Evolutionary conservation across 2,797 vertebrate species (phyloP).

Genomic region (Myotis planiceps): DNA sequence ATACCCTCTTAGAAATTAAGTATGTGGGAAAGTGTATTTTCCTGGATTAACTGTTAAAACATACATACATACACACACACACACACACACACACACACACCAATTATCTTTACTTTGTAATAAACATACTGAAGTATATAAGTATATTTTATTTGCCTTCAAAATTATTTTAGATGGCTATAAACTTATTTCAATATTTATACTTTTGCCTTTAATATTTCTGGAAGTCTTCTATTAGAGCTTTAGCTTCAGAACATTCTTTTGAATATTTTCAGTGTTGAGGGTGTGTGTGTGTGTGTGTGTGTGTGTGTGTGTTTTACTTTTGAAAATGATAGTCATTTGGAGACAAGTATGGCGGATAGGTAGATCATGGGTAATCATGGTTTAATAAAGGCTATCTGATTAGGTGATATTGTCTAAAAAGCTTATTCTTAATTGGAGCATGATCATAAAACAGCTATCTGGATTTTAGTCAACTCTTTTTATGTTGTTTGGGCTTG

Average conservation of each 20-base stretch:
- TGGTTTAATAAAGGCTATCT: conserved; percentile 3
- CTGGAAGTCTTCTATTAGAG: background rate
- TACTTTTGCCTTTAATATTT: conserved; percentile 8
- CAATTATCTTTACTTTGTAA: background rate
- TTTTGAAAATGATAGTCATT: conserved; percentile 53
- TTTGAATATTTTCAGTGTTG: background rate
- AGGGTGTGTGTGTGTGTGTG: conserved; percentile 42
- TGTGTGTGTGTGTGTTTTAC: conserved; percentile 24
- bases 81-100: accelerated
- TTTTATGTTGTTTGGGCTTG: background rate
- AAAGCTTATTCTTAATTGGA: conserved; percentile 38
- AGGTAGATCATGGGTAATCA: background rate
- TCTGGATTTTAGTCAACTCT: conserved; percentile 20
- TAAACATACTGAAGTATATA: background rate
- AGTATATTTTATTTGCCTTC: conserved; percentile 22
- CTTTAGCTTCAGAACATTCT: background rate
- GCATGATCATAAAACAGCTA: background rate
- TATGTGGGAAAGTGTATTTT: conserved; percentile 26
- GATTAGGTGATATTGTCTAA: conserved; percentile 15
- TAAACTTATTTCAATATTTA: background rate
- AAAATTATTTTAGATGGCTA: conserved; percentile 34
- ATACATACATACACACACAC: background rate
- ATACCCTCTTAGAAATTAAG: conserved; percentile 26
- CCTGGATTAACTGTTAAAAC: background rate
- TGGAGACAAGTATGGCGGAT: background rate